Conservation (phyloP, 2,888 invertebrate genomes). For the Bellardia bayeri region DNA sequence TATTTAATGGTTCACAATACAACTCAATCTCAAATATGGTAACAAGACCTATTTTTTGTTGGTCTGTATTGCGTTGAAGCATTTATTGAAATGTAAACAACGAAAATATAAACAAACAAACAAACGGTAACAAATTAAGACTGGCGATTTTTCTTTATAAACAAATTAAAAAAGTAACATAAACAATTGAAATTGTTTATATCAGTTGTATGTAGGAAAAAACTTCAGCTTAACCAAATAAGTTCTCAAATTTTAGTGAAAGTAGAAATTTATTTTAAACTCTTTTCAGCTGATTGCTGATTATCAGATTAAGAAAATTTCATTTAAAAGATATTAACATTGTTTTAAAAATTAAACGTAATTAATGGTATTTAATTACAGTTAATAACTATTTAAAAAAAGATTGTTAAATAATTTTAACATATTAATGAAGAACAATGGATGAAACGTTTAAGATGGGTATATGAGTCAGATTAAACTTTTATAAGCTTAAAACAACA, state of each 20-base stretch:
- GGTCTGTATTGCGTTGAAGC: neutral
- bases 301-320: neutral
- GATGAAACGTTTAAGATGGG: neutral
- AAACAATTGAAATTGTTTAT: constrained; percentile 4
- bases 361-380: constrained; percentile 3
- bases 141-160: neutral
- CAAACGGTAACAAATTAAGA: neutral
- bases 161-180: neutral
- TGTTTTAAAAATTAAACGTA: neutral
- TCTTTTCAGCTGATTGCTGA: neutral
- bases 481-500: neutral
- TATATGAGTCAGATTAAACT: neutral
- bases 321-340: neutral
- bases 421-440: neutral
- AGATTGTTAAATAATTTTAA: neutral
- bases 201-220: constrained; percentile 9
- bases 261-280: constrained; percentile 38
- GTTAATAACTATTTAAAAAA: neutral
- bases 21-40: constrained; percentile 19
- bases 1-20: neutral
- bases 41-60: constrained; percentile 36
- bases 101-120: neutral
- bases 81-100: constrained; percentile 12
- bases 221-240: neutral
- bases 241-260: constrained; percentile 50